A percentile compares a stretch with the other conserved stretches of the same genome.
Evolutionary conservation across 2,888 invertebrate genomes (phyloP).

Genomic region (Globia sparganii): DNA sequence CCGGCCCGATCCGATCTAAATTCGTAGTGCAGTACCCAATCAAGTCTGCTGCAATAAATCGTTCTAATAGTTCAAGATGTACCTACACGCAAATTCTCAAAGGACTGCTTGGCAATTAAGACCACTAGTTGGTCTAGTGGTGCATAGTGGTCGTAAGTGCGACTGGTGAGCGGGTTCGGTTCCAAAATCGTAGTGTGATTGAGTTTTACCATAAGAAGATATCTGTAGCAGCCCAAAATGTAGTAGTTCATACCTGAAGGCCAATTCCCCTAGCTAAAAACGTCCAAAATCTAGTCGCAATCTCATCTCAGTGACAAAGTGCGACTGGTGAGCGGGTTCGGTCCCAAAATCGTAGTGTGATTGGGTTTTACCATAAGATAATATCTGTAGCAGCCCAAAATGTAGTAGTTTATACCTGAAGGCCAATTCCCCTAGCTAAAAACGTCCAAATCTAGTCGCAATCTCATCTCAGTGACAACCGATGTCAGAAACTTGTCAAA

Average conservation of each 20-base stretch:
- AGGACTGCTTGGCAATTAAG: constrained; percentile 4
- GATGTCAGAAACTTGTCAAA: too few relatives aligned
- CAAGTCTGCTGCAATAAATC: constrained; percentile 27
- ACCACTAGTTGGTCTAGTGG: background rate
- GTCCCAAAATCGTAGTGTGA: too few relatives aligned
- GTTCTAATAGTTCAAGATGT: constrained; percentile 21
- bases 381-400: too few relatives aligned
- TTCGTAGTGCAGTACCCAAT: constrained; percentile 16
- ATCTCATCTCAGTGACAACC: too few relatives aligned
- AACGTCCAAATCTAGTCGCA: too few relatives aligned
- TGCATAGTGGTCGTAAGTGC: background rate
- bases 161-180: background rate
- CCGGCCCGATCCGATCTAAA: background rate
- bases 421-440: too few relatives aligned
- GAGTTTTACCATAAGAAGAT: background rate
- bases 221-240: background rate
- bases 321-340: too few relatives aligned
- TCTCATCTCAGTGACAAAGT: too few relatives aligned
- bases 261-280: too few relatives aligned
- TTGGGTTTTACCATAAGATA: too few relatives aligned
- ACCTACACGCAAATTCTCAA: background rate
- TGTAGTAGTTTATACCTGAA: too few relatives aligned
- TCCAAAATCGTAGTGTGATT: background rate
- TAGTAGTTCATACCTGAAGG: background rate
- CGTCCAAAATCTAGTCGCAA: too few relatives aligned